Conservation (phyloP, 1,140 invertebrate genomes). For the Conopomorpha cramerella region DNA sequence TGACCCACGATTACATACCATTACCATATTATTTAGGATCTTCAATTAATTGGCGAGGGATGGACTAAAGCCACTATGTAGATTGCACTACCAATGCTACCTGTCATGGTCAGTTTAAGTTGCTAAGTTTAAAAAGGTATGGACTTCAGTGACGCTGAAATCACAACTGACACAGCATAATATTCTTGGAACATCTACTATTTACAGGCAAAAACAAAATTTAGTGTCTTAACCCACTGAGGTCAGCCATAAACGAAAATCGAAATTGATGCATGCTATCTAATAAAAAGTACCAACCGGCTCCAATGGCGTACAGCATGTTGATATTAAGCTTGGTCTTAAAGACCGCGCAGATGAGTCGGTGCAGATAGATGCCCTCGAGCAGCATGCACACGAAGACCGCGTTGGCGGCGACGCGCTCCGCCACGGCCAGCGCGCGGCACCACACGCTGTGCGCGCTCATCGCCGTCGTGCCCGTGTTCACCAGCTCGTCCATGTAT, state of each 20-base stretch:
- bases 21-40: too few relatives aligned
- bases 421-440: constrained; percentile 50
- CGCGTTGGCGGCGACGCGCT: constrained; percentile 51
- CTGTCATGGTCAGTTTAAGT: too few relatives aligned
- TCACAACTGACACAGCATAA: too few relatives aligned
- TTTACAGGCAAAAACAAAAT: too few relatives aligned
- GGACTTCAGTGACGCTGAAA: too few relatives aligned
- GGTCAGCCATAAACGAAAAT: too few relatives aligned
- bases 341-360: constrained; percentile 63
- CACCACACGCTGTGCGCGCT: constrained; percentile 47
- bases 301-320: constrained; percentile 41
- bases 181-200: too few relatives aligned
- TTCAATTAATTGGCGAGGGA: too few relatives aligned
- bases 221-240: too few relatives aligned
- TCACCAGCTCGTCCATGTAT: constrained; percentile 54
- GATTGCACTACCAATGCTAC: too few relatives aligned
- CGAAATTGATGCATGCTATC: background rate
- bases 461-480: constrained; percentile 42
- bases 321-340: constrained; percentile 41
- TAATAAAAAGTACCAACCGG: constrained; percentile 2
- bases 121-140: too few relatives aligned
- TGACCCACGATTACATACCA: constrained; percentile 18
- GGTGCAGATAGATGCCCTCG: constrained; percentile 63
- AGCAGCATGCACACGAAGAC: constrained; percentile 66
- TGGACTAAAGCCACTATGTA: too few relatives aligned